These are phyloP conservation scores for Gnathochromis pfefferi DNA, from an alignment of 2,113 vertebrate genomes.

Conservation along the genomic window DNA sequence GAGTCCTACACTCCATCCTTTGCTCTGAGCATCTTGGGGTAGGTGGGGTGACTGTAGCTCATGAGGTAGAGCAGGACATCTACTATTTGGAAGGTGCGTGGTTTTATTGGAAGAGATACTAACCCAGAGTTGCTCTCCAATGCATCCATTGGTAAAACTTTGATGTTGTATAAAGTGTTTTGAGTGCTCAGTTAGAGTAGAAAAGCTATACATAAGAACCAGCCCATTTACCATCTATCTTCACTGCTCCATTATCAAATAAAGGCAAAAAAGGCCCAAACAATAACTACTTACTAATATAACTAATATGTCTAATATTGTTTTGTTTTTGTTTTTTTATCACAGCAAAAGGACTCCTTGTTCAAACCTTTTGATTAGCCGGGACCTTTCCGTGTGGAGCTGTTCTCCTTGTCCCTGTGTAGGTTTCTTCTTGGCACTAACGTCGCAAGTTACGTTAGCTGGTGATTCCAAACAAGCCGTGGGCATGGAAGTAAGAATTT, in stretches of 20 bases:
- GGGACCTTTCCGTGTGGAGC: fast-evolving
- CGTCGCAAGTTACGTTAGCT: fast-evolving
- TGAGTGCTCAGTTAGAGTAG: background rate
- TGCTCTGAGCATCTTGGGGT: fast-evolving
- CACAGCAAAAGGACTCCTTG: background rate
- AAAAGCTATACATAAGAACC: background rate
- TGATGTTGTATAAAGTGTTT: background rate
- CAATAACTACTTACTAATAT: background rate
- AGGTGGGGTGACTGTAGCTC: background rate
- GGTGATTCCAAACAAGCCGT: background rate
- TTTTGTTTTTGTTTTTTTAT: background rate
- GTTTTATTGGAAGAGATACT: background rate
- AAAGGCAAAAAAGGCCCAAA: background rate
- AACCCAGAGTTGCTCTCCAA: background rate
- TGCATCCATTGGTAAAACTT: background rate
- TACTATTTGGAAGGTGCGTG: fast-evolving
- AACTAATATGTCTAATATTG: background rate
- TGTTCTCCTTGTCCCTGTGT: background rate
- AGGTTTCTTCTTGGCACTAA: background rate
- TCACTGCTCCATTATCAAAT: background rate
- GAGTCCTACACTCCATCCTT: background rate
- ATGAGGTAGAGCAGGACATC: background rate
- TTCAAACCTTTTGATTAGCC: background rate
- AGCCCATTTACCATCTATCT: background rate
- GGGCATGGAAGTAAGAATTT: background rate